phyloP scores from a whole-genome alignment of 2,888 invertebrate genomes.

The Charanyca ferruginea region DNA sequence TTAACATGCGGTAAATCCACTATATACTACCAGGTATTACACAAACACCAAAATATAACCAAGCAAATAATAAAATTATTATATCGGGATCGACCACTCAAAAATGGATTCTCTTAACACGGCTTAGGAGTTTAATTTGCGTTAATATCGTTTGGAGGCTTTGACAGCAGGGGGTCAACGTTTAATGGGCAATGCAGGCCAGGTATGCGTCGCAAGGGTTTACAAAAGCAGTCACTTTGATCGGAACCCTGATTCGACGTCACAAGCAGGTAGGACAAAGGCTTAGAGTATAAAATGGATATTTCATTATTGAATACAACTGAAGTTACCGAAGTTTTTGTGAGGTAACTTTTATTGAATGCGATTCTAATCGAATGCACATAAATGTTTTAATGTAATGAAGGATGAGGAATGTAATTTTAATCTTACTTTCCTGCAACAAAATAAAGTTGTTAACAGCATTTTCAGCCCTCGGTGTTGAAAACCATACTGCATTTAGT shows the following conservation, averaged over 20 bases:
- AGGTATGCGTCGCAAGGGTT: conserved; percentile 75
- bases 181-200: conserved; percentile 60
- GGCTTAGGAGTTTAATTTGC: conserved; percentile 17
- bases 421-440: not conserved
- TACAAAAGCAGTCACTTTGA: conserved; percentile 90
- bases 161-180: conserved; percentile 50
- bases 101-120: conserved; percentile 41
- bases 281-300: conserved; percentile 80
- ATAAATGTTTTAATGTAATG: not conserved
- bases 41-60: conserved; percentile 46
- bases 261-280: conserved; percentile 87
- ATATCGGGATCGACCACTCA: conserved; percentile 18
- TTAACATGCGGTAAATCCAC: conserved; percentile 46
- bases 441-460: too few relatives aligned
- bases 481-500: conserved; percentile 2
- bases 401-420: not conserved
- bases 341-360: conserved; percentile 6
- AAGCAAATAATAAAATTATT: conserved; percentile 53
- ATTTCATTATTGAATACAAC: conserved; percentile 76
- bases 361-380: conserved; percentile 5
- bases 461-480: too few relatives aligned
- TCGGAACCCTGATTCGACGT: conserved; percentile 83
- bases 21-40: conserved; percentile 35
- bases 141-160: conserved; percentile 29
- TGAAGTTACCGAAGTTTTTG: conserved; percentile 29